Evolutionary conservation across 1,140 invertebrate genomes (phyloP).

Genomic region (Drosophila tristis): DNA sequence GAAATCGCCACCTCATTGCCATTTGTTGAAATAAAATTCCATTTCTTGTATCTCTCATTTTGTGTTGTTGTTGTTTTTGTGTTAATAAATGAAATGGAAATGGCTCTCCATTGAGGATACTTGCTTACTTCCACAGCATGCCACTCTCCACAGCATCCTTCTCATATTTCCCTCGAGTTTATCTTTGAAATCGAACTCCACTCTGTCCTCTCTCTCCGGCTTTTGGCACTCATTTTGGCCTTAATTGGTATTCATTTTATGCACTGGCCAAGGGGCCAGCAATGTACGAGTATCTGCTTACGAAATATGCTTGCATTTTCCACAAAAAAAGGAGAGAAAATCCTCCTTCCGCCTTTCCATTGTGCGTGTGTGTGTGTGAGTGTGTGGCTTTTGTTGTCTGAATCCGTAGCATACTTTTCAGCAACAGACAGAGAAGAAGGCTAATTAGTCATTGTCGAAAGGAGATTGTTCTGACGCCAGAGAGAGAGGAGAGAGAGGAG

Average conservation of each 20-base stretch:
- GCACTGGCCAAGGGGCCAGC: slow-evolving; percentile 14
- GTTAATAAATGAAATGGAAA: background rate
- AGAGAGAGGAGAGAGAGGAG: background rate
- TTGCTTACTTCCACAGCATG: slow-evolving; percentile 21
- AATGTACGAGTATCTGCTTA: slow-evolving; percentile 18
- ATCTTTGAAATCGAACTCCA: slow-evolving; percentile 32
- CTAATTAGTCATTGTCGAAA: slow-evolving; percentile 32
- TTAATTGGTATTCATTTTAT: slow-evolving; percentile 66
- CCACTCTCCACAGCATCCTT: slow-evolving; percentile 5
- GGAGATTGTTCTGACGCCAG: too few species aligned
- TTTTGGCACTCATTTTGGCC: slow-evolving; percentile 38
- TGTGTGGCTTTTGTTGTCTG: slow-evolving; percentile 1
- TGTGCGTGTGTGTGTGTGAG: slow-evolving; percentile 15
- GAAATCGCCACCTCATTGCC: slow-evolving; percentile 62
- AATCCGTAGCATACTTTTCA: slow-evolving; percentile 57
- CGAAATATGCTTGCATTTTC: slow-evolving; percentile 26
- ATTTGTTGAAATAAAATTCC: slow-evolving; percentile 9
- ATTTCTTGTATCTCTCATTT: background rate
- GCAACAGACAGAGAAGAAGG: slow-evolving; percentile 10
- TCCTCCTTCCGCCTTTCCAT: slow-evolving; percentile 12
- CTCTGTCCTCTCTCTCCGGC: background rate
- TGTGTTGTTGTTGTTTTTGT: too few species aligned
- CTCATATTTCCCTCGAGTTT: slow-evolving; percentile 7
- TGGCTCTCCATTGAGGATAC: background rate
- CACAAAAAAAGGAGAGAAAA: background rate